phyloP scores from a whole-genome alignment of 2,888 invertebrate genomes.

The Teinopalpus imperialis region DNA sequence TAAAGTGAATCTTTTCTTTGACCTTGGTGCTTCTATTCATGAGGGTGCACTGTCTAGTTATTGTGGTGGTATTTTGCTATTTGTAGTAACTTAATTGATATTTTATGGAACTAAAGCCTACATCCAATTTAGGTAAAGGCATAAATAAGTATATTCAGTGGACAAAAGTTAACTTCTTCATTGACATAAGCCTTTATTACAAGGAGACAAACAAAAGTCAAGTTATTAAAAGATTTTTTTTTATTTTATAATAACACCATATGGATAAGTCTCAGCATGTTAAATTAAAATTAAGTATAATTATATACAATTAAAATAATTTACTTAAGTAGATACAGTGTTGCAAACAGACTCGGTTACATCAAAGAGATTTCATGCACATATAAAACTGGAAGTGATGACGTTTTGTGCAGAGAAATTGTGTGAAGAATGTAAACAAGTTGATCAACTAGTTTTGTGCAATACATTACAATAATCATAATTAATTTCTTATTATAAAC shows the following conservation, averaged over 20 bases:
- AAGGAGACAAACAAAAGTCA: neutral
- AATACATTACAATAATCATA: no score
- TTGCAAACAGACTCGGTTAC: constrained; percentile 37
- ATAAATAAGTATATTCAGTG: no score
- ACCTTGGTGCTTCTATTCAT: no score
- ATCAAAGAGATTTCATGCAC: constrained; percentile 32
- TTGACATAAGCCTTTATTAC: no score
- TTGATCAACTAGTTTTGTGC: no score
- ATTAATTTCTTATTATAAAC: neutral
- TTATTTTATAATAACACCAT: constrained; percentile 26
- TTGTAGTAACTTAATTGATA: no score
- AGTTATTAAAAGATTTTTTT: constrained; percentile 11
- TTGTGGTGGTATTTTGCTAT: no score
- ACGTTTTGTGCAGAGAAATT: constrained; percentile 10
- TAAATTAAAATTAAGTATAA: constrained; percentile 31
- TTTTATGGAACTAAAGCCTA: no score
- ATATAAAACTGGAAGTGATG: constrained; percentile 1
- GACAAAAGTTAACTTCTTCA: no score
- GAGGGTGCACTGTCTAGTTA: no score
- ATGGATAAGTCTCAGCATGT: constrained; percentile 37
- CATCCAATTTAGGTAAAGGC: no score
- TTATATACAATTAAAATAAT: constrained; percentile 63
- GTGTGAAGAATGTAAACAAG: neutral
- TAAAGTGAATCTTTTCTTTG: no score
- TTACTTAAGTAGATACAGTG: constrained; percentile 58